These are phyloP conservation scores for Theonella swinhoei DNA, from an alignment of 37 sponge, comb jelly and placozoan genomes.

Conservation along the genomic window DNA sequence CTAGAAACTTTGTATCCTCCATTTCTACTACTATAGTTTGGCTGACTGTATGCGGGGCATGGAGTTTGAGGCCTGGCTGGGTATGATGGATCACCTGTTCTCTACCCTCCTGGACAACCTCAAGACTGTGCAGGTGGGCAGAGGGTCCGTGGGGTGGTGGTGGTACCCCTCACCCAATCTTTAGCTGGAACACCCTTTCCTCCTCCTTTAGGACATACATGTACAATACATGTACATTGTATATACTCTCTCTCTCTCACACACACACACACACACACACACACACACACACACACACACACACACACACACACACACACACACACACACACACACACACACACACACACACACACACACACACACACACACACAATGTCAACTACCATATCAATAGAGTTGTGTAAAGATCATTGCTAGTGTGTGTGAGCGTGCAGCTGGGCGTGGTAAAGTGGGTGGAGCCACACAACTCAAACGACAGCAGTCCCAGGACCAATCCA, in stretches of 20 bases:
- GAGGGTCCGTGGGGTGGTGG: neutral
- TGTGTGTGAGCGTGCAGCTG: slow-evolving; percentile 38
- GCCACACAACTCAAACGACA: neutral
- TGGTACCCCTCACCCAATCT: neutral
- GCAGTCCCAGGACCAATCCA: neutral
- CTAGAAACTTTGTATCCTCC: neutral
- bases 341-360: too few species aligned
- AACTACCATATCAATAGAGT: too few species aligned
- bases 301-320: too few species aligned
- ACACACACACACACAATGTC: too few species aligned
- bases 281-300: too few species aligned
- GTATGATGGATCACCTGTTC: slow-evolving; percentile 64
- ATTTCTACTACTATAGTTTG: slow-evolving; percentile 24
- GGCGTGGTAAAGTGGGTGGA: neutral
- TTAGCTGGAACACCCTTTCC: too few species aligned
- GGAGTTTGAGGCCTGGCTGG: slow-evolving; percentile 72
- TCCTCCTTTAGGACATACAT: too few species aligned
- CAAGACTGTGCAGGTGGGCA: slow-evolving; percentile 59
- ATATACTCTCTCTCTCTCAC: neutral
- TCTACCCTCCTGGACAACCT: slow-evolving; percentile 28
- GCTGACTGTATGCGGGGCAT: slow-evolving; percentile 69
- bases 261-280: too few species aligned
- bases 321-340: too few species aligned
- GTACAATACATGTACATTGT: neutral
- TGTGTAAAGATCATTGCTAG: slow-evolving; percentile 43